These are phyloP conservation scores for Pelagia noctiluca DNA, from an alignment of 30 jellyfish, hydroid and myxozoan species.

Conservation along the genomic window DNA sequence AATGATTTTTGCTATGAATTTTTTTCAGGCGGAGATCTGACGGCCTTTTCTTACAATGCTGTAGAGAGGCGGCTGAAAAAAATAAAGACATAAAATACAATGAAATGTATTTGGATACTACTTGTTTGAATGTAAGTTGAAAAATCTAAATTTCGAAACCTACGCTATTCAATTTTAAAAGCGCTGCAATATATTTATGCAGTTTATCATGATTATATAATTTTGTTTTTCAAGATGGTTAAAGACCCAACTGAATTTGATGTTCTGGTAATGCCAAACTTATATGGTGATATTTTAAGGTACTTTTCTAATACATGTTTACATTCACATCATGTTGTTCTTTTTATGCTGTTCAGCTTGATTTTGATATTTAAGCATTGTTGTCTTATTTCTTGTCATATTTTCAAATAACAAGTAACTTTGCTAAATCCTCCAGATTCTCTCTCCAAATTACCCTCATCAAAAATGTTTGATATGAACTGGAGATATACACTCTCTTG, in stretches of 20 bases:
- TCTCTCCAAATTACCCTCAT: too few species aligned
- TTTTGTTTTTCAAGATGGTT: constrained; percentile 77
- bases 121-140: constrained; percentile 92
- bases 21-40: constrained; percentile 94
- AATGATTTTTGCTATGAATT: neutral
- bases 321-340: too few species aligned
- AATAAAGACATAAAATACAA: constrained; percentile 83
- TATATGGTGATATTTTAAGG: constrained; percentile 99
- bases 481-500: too few species aligned
- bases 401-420: too few species aligned
- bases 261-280: constrained; percentile 98
- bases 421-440: too few species aligned
- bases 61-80: constrained; percentile 95
- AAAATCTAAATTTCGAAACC: neutral
- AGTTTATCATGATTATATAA: neutral
- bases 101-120: constrained; percentile 92
- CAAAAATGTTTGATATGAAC: too few species aligned
- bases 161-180: too few species aligned
- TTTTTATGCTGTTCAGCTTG: too few species aligned
- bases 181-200: too few species aligned
- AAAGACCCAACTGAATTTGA: constrained; percentile 95
- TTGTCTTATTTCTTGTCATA: too few species aligned
- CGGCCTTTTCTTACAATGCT: constrained; percentile 97
- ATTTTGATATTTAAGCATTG: too few species aligned
- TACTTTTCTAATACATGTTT: too few species aligned